Evolutionary conservation across 2,888 invertebrate genomes (phyloP).

Genomic region (Tiphia femorata): DNA sequence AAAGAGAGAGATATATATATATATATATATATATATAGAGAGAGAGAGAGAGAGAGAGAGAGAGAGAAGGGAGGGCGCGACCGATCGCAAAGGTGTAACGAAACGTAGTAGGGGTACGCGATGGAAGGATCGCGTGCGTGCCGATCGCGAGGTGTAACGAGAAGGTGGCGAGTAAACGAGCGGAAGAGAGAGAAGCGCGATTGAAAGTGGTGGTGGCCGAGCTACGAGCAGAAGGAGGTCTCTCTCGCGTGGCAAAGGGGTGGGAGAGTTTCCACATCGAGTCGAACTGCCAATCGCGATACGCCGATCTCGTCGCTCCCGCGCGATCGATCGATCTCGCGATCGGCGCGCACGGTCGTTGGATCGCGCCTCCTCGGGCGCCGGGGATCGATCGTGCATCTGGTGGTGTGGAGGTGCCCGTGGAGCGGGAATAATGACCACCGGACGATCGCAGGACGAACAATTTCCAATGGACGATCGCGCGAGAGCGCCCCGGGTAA

Average conservation of each 20-base stretch:
- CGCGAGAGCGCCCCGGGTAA: neutral
- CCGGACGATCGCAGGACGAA: neutral
- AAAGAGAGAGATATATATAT: conserved; percentile 23
- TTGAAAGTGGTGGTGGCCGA: too few relatives aligned
- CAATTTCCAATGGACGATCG: neutral
- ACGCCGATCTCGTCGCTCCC: too few relatives aligned
- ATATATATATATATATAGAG: conserved; percentile 1
- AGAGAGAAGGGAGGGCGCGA: conserved; percentile 26
- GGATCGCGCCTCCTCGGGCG: conserved; percentile 19
- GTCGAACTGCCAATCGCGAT: conserved; percentile 40
- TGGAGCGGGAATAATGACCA: conserved; percentile 35
- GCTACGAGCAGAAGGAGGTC: conserved; percentile 7
- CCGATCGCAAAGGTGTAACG: too few relatives aligned
- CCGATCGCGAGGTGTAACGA: too few relatives aligned
- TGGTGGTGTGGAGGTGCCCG: conserved; percentile 31
- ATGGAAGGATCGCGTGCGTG: too few relatives aligned
- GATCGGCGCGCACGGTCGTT: too few relatives aligned
- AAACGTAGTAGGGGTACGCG: too few relatives aligned
- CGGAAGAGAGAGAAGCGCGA: too few relatives aligned
- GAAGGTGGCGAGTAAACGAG: too few relatives aligned
- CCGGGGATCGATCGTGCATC: conserved; percentile 24
- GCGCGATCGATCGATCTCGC: too few relatives aligned
- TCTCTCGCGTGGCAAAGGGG: conserved; percentile 24
- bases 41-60: conserved; percentile 16
- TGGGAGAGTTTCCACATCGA: conserved; percentile 52